Conservation (phyloP, 2,888 invertebrate genomes). For the Melanargia galathea region DNA sequence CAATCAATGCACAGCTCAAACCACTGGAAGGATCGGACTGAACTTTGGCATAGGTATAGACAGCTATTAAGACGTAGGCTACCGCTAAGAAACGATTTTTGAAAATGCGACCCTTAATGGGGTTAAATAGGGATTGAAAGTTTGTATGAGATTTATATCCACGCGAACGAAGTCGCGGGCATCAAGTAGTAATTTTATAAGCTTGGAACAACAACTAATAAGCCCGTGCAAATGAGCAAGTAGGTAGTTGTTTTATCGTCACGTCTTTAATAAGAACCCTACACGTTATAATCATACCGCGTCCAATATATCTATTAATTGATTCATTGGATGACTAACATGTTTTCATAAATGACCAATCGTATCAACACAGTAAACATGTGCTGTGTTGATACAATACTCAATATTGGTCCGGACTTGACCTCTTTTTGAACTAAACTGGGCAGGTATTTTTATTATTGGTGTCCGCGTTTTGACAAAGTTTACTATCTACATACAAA, state of each 20-base stretch:
- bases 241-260: conserved; percentile 19
- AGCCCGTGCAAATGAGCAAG: conserved; percentile 15
- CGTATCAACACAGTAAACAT: neutral
- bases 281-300: conserved; percentile 2
- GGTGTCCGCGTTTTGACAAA: neutral
- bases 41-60: too few species aligned
- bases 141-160: too few species aligned
- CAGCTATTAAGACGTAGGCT: too few species aligned
- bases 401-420: conserved; percentile 1
- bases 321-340: conserved; percentile 23
- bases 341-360: conserved; percentile 15
- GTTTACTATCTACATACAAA: neutral
- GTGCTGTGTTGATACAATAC: too few species aligned
- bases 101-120: neutral
- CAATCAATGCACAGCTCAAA: too few species aligned
- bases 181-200: neutral
- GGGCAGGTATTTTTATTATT: neutral
- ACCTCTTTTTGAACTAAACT: neutral
- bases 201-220: neutral
- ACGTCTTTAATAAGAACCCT: conserved; percentile 25
- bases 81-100: too few species aligned
- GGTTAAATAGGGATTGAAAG: too few species aligned
- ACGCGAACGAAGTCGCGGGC: neutral
- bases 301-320: conserved; percentile 11
- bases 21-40: too few species aligned